These are phyloP conservation scores for Eristalinus sepulchralis DNA, from an alignment of 2,888 invertebrate species.

Conservation along the genomic window DNA sequence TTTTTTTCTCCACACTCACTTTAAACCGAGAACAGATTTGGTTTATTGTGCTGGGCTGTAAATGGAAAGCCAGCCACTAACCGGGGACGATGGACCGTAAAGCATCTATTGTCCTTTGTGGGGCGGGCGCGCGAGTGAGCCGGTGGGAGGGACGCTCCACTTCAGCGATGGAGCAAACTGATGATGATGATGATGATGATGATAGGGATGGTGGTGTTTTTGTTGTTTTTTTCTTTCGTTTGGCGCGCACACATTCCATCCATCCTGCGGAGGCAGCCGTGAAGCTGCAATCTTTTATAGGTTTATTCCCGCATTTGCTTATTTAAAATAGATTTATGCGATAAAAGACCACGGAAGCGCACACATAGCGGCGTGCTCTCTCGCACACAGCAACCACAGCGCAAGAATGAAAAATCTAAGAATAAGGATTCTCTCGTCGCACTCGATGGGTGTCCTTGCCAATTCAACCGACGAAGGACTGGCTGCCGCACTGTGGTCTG, in stretches of 20 bases:
- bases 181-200: slow-evolving; percentile 35
- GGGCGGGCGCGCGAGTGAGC: background rate
- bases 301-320: slow-evolving; percentile 30
- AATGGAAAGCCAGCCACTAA: slow-evolving; percentile 48
- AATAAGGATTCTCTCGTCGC: slow-evolving; percentile 56
- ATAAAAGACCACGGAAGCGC: slow-evolving; percentile 19
- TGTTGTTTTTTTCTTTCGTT: slow-evolving; percentile 26
- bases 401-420: slow-evolving; percentile 50
- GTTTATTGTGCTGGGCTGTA: slow-evolving; percentile 52
- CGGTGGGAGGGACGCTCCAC: background rate
- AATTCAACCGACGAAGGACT: no score
- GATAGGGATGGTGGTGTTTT: slow-evolving; percentile 26
- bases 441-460: slow-evolving; percentile 27
- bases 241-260: slow-evolving; percentile 1
- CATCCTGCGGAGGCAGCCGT: slow-evolving; percentile 10
- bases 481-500: background rate
- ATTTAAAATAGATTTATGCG: slow-evolving; percentile 64
- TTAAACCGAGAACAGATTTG: slow-evolving; percentile 51
- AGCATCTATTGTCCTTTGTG: slow-evolving; percentile 39
- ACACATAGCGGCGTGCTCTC: background rate
- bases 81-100: slow-evolving; percentile 40
- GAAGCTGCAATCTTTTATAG: slow-evolving; percentile 42
- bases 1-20: slow-evolving; percentile 27
- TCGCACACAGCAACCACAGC: background rate
- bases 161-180: background rate